Percentiles rank a stretch among this genome's conserved stretches.
Conservation (phyloP, 2,797 vertebrate genomes). For the Phoeniculus purpureus region DNA sequence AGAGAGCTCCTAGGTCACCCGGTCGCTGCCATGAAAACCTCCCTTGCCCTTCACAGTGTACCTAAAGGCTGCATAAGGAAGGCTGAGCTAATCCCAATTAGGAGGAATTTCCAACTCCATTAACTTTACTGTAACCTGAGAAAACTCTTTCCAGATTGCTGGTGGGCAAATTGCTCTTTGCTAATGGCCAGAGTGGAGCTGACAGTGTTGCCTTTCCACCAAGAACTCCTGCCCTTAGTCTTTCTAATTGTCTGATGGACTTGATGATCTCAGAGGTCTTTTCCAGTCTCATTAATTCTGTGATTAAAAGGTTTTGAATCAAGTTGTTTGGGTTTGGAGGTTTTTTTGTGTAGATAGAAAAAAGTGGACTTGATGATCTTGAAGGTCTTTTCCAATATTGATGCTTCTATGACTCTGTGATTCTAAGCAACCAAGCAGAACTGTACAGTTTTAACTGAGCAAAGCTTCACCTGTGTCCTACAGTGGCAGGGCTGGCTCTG, state of each 20-base stretch:
- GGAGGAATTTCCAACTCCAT: constrained; percentile 21
- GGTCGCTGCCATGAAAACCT: background rate
- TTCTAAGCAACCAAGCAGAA: no score
- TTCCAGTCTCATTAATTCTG: no score
- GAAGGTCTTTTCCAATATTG: no score
- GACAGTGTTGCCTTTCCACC: background rate
- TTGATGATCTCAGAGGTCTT: no score
- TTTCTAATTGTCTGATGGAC: no score
- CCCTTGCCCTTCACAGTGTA: background rate
- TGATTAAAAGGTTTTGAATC: background rate
- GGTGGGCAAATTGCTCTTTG: constrained; percentile 18
- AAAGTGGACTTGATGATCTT: no score
- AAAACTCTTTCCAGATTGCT: constrained; percentile 10
- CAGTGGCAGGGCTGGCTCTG: no score
- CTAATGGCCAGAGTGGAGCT: background rate
- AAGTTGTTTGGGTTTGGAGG: no score
- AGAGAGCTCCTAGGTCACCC: background rate
- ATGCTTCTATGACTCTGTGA: no score
- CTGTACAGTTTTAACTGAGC: no score
- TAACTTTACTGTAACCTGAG: constrained; percentile 40
- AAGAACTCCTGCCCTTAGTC: fast-evolving
- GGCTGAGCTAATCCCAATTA: background rate
- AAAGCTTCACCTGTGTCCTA: no score
- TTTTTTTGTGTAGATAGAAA: no score
- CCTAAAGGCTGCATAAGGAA: background rate